Conservation (phyloP, 2,888 invertebrate genomes). For the Dysmachus trigonus region DNA sequence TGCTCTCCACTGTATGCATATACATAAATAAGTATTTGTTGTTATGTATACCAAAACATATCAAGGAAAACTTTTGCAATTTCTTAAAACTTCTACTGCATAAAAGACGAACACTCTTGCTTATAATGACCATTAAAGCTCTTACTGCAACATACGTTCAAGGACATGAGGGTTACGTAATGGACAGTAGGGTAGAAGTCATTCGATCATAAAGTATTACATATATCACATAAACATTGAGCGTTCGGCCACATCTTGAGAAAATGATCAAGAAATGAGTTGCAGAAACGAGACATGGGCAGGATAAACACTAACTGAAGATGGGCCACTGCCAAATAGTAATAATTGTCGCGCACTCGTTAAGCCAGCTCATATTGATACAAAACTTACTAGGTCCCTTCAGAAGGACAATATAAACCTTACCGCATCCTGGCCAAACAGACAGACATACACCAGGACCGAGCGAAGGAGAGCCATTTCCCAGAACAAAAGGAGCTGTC, state of each 20-base stretch:
- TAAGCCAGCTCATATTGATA: slow-evolving; percentile 21
- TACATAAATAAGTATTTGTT: too few relatives aligned
- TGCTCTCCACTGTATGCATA: too few relatives aligned
- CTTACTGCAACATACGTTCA: neutral
- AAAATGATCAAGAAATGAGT: neutral
- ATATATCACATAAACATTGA: neutral
- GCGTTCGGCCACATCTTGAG: neutral
- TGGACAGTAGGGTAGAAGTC: neutral
- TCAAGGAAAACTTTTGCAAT: neutral
- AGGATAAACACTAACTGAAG: neutral
- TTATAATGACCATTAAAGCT: neutral
- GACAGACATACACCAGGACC: neutral
- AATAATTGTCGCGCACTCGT: slow-evolving; percentile 21
- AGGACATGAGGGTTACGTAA: neutral
- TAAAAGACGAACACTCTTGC: neutral
- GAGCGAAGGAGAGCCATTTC: neutral
- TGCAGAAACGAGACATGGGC: neutral
- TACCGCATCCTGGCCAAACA: neutral
- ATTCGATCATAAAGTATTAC: neutral
- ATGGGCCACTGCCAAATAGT: neutral
- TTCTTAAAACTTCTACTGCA: neutral
- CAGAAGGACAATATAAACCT: neutral
- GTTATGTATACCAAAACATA: too few relatives aligned
- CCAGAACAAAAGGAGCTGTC: slow-evolving; percentile 42
- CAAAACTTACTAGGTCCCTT: neutral